Evolutionary conservation across 92 coral and sea anemone species (phyloP).

Genomic region (Actinernus sp.): DNA sequence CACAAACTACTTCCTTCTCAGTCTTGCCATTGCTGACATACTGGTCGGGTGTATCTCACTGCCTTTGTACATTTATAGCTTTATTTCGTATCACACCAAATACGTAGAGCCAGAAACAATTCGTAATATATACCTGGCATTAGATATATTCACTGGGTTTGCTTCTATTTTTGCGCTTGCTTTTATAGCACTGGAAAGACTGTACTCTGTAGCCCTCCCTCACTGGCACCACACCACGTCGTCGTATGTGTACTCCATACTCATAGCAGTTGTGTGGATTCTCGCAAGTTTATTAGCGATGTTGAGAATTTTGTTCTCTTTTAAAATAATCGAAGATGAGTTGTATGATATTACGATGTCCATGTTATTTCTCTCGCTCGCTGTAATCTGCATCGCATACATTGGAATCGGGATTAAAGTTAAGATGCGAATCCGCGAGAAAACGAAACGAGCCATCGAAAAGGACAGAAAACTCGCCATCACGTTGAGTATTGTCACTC

Average conservation of each 20-base stretch:
- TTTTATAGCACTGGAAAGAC: conserved; percentile 72
- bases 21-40: conserved; percentile 81
- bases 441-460: conserved; percentile 58
- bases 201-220: conserved; percentile 81
- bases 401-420: conserved; percentile 77
- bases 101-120: neutral
- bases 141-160: conserved; percentile 79
- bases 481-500: conserved; percentile 69
- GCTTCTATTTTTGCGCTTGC: conserved; percentile 83
- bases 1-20: conserved; percentile 77
- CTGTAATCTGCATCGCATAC: conserved; percentile 74
- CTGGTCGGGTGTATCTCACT: conserved; percentile 77
- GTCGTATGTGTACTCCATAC: conserved; percentile 44
- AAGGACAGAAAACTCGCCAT: conserved; percentile 79
- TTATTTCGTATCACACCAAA: conserved; percentile 14
- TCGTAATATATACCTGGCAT: conserved; percentile 5
- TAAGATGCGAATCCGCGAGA: conserved; percentile 65
- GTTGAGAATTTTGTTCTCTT: conserved; percentile 42
- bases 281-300: conserved; percentile 52
- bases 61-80: conserved; percentile 61
- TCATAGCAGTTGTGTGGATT: conserved; percentile 60
- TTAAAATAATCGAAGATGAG: conserved; percentile 1
- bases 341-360: conserved; percentile 35
- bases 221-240: conserved; percentile 76
- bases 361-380: conserved; percentile 49